phyloP scores from a whole-genome alignment of 2,113 vertebrate genomes.

The Acinonyx jubatus region DNA sequence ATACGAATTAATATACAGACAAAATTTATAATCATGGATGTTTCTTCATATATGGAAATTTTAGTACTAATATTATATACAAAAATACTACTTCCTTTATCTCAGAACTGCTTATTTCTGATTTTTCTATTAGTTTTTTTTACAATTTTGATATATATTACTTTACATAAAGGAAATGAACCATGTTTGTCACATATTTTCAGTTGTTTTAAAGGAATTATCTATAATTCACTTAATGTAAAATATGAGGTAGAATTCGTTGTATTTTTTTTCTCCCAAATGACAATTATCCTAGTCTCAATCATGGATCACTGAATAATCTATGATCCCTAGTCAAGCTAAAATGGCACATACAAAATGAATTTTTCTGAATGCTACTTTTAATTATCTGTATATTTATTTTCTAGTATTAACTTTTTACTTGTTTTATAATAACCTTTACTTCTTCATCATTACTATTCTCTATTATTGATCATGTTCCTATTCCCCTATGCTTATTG shows the following conservation, averaged over 20 bases:
- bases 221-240: background rate
- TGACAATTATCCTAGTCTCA: background rate
- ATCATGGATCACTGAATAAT: background rate
- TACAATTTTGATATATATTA: background rate
- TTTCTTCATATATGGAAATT: background rate
- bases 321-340: background rate
- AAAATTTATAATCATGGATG: background rate
- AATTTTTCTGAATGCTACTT: background rate
- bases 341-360: background rate
- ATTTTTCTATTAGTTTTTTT: background rate
- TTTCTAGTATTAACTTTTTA: background rate
- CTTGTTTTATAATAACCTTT: background rate
- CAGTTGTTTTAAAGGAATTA: background rate
- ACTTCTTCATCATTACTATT: background rate
- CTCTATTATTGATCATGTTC: background rate
- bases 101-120: background rate
- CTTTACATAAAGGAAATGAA: background rate
- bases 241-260: background rate
- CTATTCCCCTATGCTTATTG: background rate
- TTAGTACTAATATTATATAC: background rate
- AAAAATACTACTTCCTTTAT: background rate
- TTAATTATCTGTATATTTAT: background rate
- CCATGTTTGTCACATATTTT: background rate
- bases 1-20: background rate
- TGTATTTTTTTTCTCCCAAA: background rate